phyloP scores from a whole-genome alignment of 2,113 vertebrate species.

The Hiodon alosoides region DNA sequence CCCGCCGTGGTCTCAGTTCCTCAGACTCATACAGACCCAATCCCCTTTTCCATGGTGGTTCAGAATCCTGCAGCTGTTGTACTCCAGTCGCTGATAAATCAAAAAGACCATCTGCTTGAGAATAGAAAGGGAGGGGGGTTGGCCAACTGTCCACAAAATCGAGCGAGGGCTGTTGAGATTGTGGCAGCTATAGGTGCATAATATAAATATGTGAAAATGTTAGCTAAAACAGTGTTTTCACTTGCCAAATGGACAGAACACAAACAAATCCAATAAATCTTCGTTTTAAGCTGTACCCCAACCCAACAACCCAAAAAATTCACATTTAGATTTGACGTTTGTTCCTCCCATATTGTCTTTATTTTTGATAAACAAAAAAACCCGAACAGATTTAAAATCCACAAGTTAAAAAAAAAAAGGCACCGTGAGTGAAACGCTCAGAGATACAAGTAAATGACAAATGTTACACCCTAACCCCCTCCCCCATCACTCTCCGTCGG shows the following conservation, averaged over 20 bases:
- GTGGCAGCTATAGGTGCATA: neutral
- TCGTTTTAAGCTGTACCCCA: too few relatives aligned
- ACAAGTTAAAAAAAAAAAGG: constrained; percentile 43
- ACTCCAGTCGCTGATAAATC: neutral
- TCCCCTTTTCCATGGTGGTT: neutral
- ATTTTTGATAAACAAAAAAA: constrained; percentile 65
- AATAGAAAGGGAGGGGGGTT: neutral
- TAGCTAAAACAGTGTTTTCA: too few relatives aligned
- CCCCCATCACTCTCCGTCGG: neutral
- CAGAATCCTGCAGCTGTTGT: constrained; percentile 4
- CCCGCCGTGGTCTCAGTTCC: neutral
- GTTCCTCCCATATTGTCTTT: constrained; percentile 55
- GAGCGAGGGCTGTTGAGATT: neutral
- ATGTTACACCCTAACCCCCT: constrained; percentile 8
- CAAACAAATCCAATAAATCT: too few relatives aligned
- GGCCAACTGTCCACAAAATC: neutral
- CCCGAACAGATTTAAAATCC: constrained; percentile 51
- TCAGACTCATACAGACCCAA: neutral
- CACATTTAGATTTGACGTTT: constrained; percentile 15
- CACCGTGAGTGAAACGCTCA: neutral
- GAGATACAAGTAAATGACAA: constrained; percentile 3
- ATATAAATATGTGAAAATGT: neutral
- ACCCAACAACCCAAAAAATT: neutral
- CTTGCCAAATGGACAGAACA: too few relatives aligned
- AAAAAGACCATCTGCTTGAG: constrained; percentile 1